phyloP scores from a whole-genome alignment of 2,888 invertebrate species.

The Ichneumoninae sp. region DNA sequence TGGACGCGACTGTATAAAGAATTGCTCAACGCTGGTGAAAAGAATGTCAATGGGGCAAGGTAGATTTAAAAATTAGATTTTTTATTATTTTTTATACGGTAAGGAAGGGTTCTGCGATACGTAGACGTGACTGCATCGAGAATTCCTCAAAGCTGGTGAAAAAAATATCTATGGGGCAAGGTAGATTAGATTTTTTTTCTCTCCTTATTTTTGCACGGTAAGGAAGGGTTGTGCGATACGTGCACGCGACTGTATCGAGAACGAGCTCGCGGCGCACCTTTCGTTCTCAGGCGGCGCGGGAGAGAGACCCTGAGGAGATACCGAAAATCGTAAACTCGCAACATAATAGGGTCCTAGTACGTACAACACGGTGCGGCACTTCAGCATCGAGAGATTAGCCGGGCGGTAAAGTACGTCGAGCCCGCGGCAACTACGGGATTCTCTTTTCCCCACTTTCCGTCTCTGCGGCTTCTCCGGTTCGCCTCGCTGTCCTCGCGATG shows the following conservation, averaged over 20 bases:
- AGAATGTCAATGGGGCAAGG: no score
- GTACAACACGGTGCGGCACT: constrained; percentile 73
- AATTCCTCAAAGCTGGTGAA: neutral
- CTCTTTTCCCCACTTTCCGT: constrained; percentile 4
- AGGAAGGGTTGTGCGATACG: neutral
- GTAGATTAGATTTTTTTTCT: no score
- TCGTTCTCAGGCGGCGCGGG: constrained; percentile 56
- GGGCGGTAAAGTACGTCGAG: constrained; percentile 75
- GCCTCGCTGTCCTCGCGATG: constrained; percentile 38
- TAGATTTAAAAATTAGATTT: no score
- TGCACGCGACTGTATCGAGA: constrained; percentile 60
- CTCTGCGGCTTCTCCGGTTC: constrained; percentile 10
- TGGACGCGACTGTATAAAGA: no score
- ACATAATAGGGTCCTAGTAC: constrained; percentile 77
- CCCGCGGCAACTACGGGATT: constrained; percentile 27
- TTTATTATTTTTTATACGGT: no score
- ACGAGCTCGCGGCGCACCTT: constrained; percentile 63
- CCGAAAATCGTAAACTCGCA: constrained; percentile 81
- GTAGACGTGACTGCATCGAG: no score
- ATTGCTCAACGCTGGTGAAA: no score
- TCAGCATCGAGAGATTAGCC: constrained; percentile 78
- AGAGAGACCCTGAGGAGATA: constrained; percentile 77
- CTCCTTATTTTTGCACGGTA: neutral
- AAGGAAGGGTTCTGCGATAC: no score
- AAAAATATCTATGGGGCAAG: no score